Base-by-base conservation (phyloP, 2,113 vertebrate species). In the Callocephalon fimbriatum region DNA sequence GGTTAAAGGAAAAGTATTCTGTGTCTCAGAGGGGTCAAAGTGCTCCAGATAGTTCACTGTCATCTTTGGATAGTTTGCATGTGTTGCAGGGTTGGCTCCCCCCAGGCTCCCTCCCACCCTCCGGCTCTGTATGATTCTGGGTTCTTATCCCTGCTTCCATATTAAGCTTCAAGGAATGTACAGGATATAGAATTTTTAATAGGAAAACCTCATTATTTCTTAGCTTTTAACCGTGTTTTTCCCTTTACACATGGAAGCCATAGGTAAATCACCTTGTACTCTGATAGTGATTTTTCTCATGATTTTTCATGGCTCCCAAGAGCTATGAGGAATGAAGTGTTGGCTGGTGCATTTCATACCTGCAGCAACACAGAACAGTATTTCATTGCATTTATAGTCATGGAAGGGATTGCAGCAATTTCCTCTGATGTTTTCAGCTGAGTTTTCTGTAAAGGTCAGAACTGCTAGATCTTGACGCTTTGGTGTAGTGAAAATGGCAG, bases 121-220 rank as follows among this genome's bases (percentile, higher is more conserved):
- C 19, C 21, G 21, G 80, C 85, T 93, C n/a, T 1, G 0, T 72
- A 22, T 95, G 92, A 88, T 96, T 90, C 77, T 50, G 1, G 23
- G 14, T 74, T 97, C 87, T 95, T 92, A 91, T 86, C 96, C 48
- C 19, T 90, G 16, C 70, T 95, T 29, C 42, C 25, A 4, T 93
- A 90, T 95, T 96, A 97, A 77, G 17, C 86, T 97, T 92, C 73
- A 85, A 97, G 95, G 75, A 86, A 15, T 54, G 65, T 48, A 75
- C 35, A 27, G 44, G 44, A 45, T 90, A 44, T 62, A 51, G 59
- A 47, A 51, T 72, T 77, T 80, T 95, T n/a, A 93, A 62, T 68
- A 95, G 66, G 82, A 95, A 97, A 92, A 83, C 75, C 62, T 97
- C 71, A 56, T 97, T 97, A 76, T 96, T 96, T 94, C 78, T 94